Evolutionary conservation across 2,888 invertebrate species (phyloP).

Genomic region (Petrophora chlorosata): DNA sequence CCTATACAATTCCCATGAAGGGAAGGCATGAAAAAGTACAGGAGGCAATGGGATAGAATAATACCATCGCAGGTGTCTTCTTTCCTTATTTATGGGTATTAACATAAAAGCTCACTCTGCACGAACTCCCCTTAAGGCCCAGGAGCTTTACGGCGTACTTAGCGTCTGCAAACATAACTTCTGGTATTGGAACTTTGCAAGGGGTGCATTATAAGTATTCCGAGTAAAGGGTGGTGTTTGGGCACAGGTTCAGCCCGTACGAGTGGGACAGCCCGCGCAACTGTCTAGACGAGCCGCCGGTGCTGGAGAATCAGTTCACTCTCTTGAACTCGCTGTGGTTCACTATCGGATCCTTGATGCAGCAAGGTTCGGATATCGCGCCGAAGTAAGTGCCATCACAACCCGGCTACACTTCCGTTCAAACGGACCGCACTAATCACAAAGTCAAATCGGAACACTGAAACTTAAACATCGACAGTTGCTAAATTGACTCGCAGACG

Average conservation of each 20-base stretch:
- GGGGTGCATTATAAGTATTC: conserved; percentile 30
- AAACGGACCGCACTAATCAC: conserved; percentile 26
- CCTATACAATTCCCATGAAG: conserved; percentile 9
- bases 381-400: conserved; percentile 89
- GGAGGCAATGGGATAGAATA: conserved; percentile 18
- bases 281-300: conserved; percentile 92
- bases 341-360: conserved; percentile 96
- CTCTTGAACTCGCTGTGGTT: conserved; percentile 97
- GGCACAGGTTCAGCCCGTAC: conserved; percentile 93
- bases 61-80: conserved; percentile 19
- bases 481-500: conserved; percentile 36
- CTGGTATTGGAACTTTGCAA: conserved; percentile 31
- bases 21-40: conserved; percentile 9
- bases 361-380: conserved; percentile 96
- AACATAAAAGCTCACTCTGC: conserved; percentile 18
- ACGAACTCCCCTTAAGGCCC: conserved; percentile 5
- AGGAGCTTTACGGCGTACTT: conserved; percentile 7
- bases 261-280: conserved; percentile 96
- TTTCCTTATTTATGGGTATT: conserved; percentile 22
- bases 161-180: conserved; percentile 8
- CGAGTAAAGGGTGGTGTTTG: conserved; percentile 62
- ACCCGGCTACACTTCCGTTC: conserved; percentile 61
- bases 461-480: conserved; percentile 25
- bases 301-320: conserved; percentile 95
- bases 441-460: conserved; percentile 21